Evolutionary conservation across 2,797 vertebrate species (phyloP), one percentile per base, ranked within the genome.

Genomic region (Xenopus petersii): DNA sequence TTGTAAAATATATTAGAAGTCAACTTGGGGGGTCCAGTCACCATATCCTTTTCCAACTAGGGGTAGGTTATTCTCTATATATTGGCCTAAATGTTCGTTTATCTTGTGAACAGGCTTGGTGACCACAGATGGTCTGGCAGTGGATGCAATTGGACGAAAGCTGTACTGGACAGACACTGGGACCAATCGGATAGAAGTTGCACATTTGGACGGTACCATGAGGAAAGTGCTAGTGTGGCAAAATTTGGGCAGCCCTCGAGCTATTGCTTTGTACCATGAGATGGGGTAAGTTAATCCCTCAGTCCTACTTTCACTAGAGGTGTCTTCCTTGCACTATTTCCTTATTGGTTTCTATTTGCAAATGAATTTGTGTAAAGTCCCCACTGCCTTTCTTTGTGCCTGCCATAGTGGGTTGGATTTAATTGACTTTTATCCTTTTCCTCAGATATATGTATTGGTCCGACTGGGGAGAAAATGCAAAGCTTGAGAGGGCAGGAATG

Each of bases 111-210:
- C 51, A 99, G 97, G 97, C 21, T 76, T 99, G 63, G 88, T 96
- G 88, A 99, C 98, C 7, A 99, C 98, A 2, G 98, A 99, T 74
- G 97, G 98, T 10, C 86, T 99, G 12, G 95, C 95, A 0, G 96
- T 99, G 71, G 98, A 99, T 73, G 91, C 95, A 6, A 86, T 95
- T 0, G 97, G 98, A 82, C 92, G 93, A 59, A 99, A 99, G 84
- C 91, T 99, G 71, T 99, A 98, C 84, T 99, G 96, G 97, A 98
- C 96, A 0, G 97, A 99, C 80, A 98, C 97, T 0, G 98, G 98
- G 68, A 99, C 94, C 42, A 99, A 99, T 81, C 90, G 96, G 48
- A 98, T 99, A n/a, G 98, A 99, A 88, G 96, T 95, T 48, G 95
- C 95, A 75, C 98, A 99, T 87, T 86, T 99, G 1, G 94, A 99